These are phyloP conservation scores for Proteles cristata DNA, from an alignment of 2,113 vertebrate genomes.

Conservation along the genomic window DNA sequence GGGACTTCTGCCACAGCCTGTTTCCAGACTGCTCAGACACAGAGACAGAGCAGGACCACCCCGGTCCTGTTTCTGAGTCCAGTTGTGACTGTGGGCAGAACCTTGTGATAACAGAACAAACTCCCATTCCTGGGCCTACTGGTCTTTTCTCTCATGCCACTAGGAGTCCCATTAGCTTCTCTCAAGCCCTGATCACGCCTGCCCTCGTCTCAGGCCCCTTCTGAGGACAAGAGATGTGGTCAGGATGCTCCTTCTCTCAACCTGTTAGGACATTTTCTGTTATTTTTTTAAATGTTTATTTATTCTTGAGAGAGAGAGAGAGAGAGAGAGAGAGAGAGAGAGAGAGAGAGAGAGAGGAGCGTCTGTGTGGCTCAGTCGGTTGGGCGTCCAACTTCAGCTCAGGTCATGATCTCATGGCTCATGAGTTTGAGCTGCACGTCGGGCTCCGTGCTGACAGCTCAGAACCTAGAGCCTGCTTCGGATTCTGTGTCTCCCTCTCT, in stretches of 20 bases:
- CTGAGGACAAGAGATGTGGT: neutral
- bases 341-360: too few relatives aligned
- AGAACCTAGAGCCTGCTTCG: too few relatives aligned
- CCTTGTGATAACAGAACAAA: constrained; percentile 66
- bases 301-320: too few relatives aligned
- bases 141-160: neutral
- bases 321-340: too few relatives aligned
- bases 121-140: neutral
- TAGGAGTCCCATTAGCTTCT: neutral
- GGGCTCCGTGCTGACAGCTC: too few relatives aligned
- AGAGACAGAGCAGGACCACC: neutral
- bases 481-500: too few relatives aligned
- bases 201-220: constrained; percentile 27
- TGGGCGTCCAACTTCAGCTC: too few relatives aligned
- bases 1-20: constrained; percentile 12
- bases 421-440: too few relatives aligned
- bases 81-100: neutral
- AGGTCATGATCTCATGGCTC: too few relatives aligned
- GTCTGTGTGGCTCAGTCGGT: too few relatives aligned
- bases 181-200: neutral
- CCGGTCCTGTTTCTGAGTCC: neutral
- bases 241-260: neutral
- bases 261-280: neutral
- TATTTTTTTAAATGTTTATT: too few relatives aligned
- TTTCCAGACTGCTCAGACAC: constrained; percentile 56